phyloP scores from a whole-genome alignment of 2,797 vertebrate species.

The Helarctos malayanus region DNA sequence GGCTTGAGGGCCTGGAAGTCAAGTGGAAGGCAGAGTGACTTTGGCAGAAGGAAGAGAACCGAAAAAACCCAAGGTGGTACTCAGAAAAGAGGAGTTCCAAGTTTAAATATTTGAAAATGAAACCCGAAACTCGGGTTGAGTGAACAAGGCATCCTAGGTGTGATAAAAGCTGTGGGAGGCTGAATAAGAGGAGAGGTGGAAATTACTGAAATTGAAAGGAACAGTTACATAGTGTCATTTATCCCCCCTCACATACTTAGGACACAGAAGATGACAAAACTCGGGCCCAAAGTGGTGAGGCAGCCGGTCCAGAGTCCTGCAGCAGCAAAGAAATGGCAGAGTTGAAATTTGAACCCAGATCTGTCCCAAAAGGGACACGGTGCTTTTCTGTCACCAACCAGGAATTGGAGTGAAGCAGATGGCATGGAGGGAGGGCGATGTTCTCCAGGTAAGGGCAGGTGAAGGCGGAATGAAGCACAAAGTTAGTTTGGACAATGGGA shows the following conservation, averaged over 20 bases:
- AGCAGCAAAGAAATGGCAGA: neutral
- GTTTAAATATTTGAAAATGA: slow-evolving; percentile 67
- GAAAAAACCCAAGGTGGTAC: slow-evolving; percentile 12
- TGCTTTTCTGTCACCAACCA: neutral
- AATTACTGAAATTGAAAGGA: slow-evolving; percentile 69
- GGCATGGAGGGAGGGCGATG: neutral
- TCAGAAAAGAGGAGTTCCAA: slow-evolving; percentile 70
- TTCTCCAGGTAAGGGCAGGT: neutral
- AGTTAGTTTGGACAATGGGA: slow-evolving; percentile 6
- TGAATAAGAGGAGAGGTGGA: slow-evolving; percentile 32
- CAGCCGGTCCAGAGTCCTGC: neutral
- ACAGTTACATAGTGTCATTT: slow-evolving; percentile 10
- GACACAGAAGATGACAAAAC: slow-evolving; percentile 21
- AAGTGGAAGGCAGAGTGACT: slow-evolving; percentile 2
- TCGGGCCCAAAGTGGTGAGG: neutral
- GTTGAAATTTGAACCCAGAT: slow-evolving; percentile 27
- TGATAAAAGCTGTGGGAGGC: slow-evolving; percentile 49
- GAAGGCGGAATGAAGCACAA: neutral
- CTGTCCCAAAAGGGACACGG: neutral
- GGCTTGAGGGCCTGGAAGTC: neutral
- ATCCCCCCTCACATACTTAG: slow-evolving; percentile 5
- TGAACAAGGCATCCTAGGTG: slow-evolving; percentile 41
- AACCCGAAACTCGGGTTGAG: slow-evolving; percentile 23
- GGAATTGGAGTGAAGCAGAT: neutral
- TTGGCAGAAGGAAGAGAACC: slow-evolving; percentile 5